Percentiles rank a stretch among this genome's conserved stretches.
These are phyloP conservation scores for Xiphorhynchus elegans DNA, from an alignment of 2,113 vertebrate genomes.

Conservation along the genomic window DNA sequence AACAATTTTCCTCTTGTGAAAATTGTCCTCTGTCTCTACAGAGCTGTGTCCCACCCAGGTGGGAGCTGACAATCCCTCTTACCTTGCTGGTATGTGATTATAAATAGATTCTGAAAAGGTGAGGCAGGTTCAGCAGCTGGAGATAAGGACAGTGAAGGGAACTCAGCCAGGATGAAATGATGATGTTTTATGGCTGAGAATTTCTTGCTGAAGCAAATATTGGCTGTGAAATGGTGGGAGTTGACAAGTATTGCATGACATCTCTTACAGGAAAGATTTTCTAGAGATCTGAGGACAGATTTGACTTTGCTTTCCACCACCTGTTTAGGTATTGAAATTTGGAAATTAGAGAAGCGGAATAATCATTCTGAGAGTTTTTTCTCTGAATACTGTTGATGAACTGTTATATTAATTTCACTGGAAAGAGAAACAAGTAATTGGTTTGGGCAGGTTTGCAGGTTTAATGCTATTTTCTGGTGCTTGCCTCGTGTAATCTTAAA, in stretches of 20 bases:
- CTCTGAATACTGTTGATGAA: neutral
- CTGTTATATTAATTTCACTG: neutral
- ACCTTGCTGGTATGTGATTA: neutral
- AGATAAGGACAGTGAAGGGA: conserved; percentile 9
- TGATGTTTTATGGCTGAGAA: conserved; percentile 7
- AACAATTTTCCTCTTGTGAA: neutral
- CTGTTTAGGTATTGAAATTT: neutral
- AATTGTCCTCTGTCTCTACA: neutral
- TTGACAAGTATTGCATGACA: neutral
- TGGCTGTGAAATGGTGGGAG: neutral
- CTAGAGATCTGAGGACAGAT: neutral
- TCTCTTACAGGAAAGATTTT: neutral
- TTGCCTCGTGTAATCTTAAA: neutral
- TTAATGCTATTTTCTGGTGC: neutral
- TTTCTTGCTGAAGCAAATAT: neutral
- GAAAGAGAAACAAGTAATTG: neutral
- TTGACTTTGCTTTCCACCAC: neutral
- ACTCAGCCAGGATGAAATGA: conserved; percentile 2
- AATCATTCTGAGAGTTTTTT: neutral
- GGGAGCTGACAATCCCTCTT: neutral
- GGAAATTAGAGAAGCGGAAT: neutral
- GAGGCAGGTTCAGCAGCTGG: neutral
- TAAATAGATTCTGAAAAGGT: conserved; percentile 36
- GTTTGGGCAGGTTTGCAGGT: neutral
- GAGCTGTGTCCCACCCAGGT: neutral